Percentiles rank a stretch among this genome's conserved stretches.
Evolutionary conservation across 2,113 vertebrate genomes (phyloP).

Genomic region (Aegithalos caudatus): DNA sequence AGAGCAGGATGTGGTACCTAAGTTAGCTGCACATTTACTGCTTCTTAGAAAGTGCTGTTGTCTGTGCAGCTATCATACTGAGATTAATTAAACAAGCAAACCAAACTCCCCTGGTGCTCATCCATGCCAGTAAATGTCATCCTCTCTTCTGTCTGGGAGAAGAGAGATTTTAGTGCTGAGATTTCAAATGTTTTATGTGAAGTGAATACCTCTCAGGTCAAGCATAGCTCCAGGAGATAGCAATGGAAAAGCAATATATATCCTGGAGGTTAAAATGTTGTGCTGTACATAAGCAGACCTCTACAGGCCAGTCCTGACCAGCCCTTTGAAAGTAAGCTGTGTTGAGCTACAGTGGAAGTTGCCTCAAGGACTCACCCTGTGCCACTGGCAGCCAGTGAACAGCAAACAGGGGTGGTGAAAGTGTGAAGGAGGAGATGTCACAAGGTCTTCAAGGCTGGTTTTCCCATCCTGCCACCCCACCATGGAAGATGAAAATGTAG

Average conservation of each 20-base stretch:
- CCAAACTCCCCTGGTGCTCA: background rate
- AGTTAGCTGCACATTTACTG: background rate
- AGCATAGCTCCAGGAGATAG: background rate
- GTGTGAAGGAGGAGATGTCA: background rate
- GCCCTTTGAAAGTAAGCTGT: background rate
- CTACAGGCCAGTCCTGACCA: background rate
- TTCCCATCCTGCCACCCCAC: background rate
- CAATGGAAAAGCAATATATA: background rate
- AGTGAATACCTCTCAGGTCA: background rate
- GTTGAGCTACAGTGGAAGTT: background rate
- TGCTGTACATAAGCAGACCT: background rate
- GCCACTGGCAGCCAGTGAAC: background rate
- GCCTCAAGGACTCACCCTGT: background rate
- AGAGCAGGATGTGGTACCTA: background rate
- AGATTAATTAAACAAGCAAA: background rate
- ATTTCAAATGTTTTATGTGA: background rate
- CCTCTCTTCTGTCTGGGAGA: background rate
- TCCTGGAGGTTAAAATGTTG: rapidly evolving
- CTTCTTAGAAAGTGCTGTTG: background rate
- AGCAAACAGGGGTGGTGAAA: background rate
- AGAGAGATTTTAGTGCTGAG: background rate
- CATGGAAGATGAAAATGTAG: background rate
- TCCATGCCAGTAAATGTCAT: rapidly evolving
- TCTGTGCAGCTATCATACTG: background rate
- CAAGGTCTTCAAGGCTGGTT: background rate